Evolutionary conservation across 2,888 invertebrate genomes (phyloP), one percentile per base, ranked within the genome.

Genomic region (Ellobium chinense): DNA sequence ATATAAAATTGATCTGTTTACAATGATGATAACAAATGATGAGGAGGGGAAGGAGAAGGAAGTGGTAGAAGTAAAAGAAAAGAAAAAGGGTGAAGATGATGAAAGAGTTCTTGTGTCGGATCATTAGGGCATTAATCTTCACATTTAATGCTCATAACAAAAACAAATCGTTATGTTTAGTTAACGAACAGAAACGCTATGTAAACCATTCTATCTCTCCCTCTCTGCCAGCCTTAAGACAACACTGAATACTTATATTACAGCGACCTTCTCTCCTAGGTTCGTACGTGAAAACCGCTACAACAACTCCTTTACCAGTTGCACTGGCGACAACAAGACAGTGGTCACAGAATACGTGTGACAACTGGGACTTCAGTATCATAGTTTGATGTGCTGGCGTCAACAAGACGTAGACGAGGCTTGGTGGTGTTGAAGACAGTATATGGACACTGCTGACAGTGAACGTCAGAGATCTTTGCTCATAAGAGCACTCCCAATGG

Each of bases 261-360:
- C 66, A 12, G 0, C 1, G 24, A 39, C 18, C 9, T 74, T 24
- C 63, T 34, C 62, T 63, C 46, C 5, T 46, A 78, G 78, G 69
- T 70, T 78, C n/a, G 62, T 27, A 21, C 78, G 78, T 9, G 69
- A 70, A 5, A 60, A 39, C 69, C 69, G 70, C 29, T 62, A 60
- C 62, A 60, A 78, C 70, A 31, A 58, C 46, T 78, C 78, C 34
- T 70, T 78, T 46, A 78, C 69, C 46, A 78, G 78, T 62, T 78
- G 78, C 58, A 78, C 69, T 7, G 29, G n/a, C 60, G 78, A 78
- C 62, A 70, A 70, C 70, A 69, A 46, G 39, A 78, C 78, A 14
- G 14, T 78, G 37, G 62, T 58, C 62, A 78, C 60, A 14, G 78
- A 78, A 21, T 78, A 70, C 24, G 60, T 69, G 29, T 78, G 69